Conservation (phyloP, 92 coral and sea anemone species). For the Montipora capitata region DNA sequence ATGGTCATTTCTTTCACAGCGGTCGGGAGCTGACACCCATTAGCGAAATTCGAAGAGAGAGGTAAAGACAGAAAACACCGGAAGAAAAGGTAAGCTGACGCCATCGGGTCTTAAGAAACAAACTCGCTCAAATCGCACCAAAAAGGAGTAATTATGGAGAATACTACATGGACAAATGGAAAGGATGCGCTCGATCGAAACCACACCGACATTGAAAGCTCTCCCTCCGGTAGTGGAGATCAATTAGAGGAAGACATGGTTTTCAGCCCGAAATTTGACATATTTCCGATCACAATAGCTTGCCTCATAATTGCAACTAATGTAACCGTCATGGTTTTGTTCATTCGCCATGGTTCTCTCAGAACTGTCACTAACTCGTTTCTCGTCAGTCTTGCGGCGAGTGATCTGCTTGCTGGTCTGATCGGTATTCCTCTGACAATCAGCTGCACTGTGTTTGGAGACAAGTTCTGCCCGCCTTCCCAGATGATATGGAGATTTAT, state of each 20-base stretch:
- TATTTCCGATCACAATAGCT: conserved; percentile 51
- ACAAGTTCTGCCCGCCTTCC: conserved; percentile 46
- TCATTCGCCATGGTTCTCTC: conserved; percentile 64
- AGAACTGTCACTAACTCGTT: conserved; percentile 65
- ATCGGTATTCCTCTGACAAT: conserved; percentile 66
- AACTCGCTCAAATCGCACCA: background rate
- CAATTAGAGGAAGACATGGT: conserved; percentile 10
- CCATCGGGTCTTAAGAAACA: background rate
- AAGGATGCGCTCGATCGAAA: background rate
- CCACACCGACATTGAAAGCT: conserved; percentile 4
- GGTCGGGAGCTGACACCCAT: conserved; percentile 1
- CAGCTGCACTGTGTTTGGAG: conserved; percentile 46
- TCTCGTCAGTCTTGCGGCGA: conserved; percentile 68
- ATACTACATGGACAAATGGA: background rate
- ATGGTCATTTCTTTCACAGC: conserved; percentile 10
- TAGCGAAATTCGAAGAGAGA: background rate
- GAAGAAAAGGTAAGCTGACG: background rate
- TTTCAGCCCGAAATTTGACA: conserved; percentile 46
- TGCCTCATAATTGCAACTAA: conserved; percentile 59
- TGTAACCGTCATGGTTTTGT: conserved; percentile 48
- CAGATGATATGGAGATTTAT: conserved; percentile 50
- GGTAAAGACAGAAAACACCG: background rate
- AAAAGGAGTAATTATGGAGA: background rate
- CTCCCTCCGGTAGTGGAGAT: conserved; percentile 11
- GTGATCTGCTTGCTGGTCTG: conserved; percentile 77